Percentiles rank a stretch among this genome's conserved stretches.
Conservation (phyloP, 2,113 vertebrate genomes). For the Corythaeola cristata region DNA sequence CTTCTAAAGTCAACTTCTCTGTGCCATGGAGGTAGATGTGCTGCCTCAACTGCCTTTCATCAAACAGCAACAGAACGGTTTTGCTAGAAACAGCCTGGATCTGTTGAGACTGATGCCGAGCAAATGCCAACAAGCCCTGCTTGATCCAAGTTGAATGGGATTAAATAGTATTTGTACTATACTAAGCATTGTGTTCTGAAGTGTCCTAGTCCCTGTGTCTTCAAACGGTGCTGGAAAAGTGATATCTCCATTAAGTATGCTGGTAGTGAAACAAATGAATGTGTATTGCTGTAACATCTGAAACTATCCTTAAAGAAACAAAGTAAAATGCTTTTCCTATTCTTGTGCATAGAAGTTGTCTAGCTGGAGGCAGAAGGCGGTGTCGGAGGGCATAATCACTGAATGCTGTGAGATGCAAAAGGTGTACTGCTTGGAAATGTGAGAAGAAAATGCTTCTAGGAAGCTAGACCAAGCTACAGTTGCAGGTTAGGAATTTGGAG, state of each 20-base stretch:
- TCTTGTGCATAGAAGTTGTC: not conserved
- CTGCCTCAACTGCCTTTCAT: not conserved
- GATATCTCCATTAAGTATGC: not conserved
- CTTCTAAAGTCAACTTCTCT: not conserved
- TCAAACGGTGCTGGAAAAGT: not conserved
- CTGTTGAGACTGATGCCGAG: not conserved
- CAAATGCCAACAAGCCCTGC: not conserved
- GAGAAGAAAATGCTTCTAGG: not conserved
- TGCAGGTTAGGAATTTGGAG: not conserved
- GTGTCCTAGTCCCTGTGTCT: not conserved
- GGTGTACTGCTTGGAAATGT: not conserved
- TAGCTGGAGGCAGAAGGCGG: not conserved
- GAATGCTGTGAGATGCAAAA: not conserved
- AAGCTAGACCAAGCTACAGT: not conserved
- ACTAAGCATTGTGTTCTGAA: not conserved
- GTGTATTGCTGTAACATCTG: not conserved
- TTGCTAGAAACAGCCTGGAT: not conserved
- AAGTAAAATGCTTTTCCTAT: not conserved
- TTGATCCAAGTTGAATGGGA: not conserved
- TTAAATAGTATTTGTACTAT: not conserved
- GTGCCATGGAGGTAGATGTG: not conserved
- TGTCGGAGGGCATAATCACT: not conserved
- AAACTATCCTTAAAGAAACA: not conserved
- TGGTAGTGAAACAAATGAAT: not conserved
- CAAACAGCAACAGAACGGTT: not conserved